phyloP scores from a whole-genome alignment of 2,113 vertebrate genomes.

The Anguilla japonica region DNA sequence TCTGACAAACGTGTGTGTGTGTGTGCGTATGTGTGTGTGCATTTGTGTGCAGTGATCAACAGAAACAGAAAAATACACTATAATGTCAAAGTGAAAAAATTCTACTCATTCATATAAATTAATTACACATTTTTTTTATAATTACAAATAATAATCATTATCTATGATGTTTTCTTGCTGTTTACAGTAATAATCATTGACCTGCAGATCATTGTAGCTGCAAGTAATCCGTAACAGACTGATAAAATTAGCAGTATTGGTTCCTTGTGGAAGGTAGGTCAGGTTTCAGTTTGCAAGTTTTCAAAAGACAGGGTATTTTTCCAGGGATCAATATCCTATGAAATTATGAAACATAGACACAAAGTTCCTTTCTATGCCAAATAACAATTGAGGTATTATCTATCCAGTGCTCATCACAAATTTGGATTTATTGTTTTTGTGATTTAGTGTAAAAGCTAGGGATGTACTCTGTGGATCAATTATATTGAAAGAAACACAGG shows the following conservation, averaged over 20 bases:
- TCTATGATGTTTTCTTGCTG: no score
- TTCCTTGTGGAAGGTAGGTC: not conserved
- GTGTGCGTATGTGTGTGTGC: no score
- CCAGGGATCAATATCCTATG: not conserved
- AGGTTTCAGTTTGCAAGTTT: constrained; percentile 15
- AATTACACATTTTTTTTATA: no score
- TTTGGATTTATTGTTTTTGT: not conserved
- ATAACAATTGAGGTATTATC: not conserved
- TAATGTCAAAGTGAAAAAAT: no score
- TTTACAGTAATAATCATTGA: no score
- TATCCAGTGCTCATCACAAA: not conserved
- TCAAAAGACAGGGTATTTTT: not conserved
- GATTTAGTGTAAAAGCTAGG: not conserved
- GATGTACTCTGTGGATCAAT: not conserved
- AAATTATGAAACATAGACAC: not conserved
- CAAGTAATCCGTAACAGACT: not conserved
- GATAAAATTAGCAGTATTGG: not conserved
- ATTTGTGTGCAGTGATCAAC: no score
- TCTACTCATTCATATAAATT: no score
- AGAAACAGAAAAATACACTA: no score
- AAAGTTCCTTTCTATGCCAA: not conserved
- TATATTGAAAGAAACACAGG: not conserved
- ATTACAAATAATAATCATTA: no score
- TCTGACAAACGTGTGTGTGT: no score
- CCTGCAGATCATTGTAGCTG: not conserved